phyloP scores from a whole-genome alignment of 2,113 vertebrate genomes.

The Alaudala cheleensis region DNA sequence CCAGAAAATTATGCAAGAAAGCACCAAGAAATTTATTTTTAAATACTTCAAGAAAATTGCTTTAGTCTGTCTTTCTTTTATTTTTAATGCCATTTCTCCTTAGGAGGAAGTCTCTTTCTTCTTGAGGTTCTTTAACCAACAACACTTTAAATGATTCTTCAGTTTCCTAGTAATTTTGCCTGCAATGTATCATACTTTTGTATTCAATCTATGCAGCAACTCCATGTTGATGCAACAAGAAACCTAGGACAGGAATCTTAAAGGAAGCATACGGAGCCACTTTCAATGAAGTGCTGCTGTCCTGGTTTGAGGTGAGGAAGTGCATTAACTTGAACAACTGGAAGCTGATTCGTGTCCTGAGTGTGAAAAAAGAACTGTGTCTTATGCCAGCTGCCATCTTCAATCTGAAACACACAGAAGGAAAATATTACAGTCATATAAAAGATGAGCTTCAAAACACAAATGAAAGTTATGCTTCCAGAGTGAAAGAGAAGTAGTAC shows the following conservation, averaged over 20 bases:
- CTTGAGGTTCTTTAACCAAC: conserved; percentile 66
- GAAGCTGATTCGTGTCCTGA: conserved; percentile 90
- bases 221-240: background rate
- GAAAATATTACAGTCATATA: background rate
- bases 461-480: background rate
- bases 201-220: background rate
- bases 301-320: conserved; percentile 72
- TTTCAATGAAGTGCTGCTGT: conserved; percentile 82
- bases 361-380: conserved; percentile 89
- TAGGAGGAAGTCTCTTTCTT: conserved; percentile 75
- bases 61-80: conserved; percentile 39
- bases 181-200: background rate
- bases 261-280: conserved; percentile 91
- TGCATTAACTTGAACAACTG: conserved; percentile 82
- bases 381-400: conserved; percentile 92
- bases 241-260: conserved; percentile 61
- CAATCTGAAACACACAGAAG: conserved; percentile 80
- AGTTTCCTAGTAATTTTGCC: background rate
- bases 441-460: background rate
- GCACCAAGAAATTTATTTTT: conserved; percentile 56
- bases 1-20: conserved; percentile 72
- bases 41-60: conserved; percentile 65
- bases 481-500: background rate
- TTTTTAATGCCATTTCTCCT: conserved; percentile 68
- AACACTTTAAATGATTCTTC: conserved; percentile 18